Evolutionary conservation across 2,113 vertebrate genomes (phyloP), one percentile per base, ranked within the genome.

Genomic region (Podilymbus podiceps): DNA sequence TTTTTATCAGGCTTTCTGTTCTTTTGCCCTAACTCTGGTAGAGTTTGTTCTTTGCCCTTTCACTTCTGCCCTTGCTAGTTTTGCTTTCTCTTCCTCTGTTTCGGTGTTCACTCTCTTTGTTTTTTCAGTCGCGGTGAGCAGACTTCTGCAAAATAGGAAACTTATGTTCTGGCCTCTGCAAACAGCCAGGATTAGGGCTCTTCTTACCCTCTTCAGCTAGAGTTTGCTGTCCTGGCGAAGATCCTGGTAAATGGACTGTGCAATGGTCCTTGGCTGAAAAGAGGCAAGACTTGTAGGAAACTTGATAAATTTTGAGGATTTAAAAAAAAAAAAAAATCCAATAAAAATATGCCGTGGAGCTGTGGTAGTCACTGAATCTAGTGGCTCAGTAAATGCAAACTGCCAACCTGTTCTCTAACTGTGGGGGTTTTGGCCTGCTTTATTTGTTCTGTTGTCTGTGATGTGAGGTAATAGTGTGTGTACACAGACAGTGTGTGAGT

Each of bases 21-120:
- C 24, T 79, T 93, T 46, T 56, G 22, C 46, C 16, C 9, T 66
- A 30, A n/a, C n/a, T 56, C 55, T 63, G 35, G 3, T 8, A 7
- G 42, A 55, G 38, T 77, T 94, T 76, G n/a, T 75, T 85, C 55
- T 92, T 86, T 76, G 71, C 68, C 60, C 52, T 91, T 93, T 95
- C 31, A 31, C 50, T 93, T 85, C 81, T 53, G 24, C 53, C 69
- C 52, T 60, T 24, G 14, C 33, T 40, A n/a, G 68, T 92, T 95
- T 97, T 94, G 40, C 64, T 97, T 96, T 94, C 91, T 76, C 8
- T 96, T 95, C 53, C 60, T 80, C 40, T 76, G 62, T 79, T 95
- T 81, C 75, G 44, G 42, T 93, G 96, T 92, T 92, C 28, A 49
- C 33, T 78, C 60, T 58, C 47, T 30, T 87, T 9, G 6, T 63